These are phyloP conservation scores for Ooceraea biroi DNA, from an alignment of 1,140 invertebrate genomes.

Conservation along the genomic window DNA sequence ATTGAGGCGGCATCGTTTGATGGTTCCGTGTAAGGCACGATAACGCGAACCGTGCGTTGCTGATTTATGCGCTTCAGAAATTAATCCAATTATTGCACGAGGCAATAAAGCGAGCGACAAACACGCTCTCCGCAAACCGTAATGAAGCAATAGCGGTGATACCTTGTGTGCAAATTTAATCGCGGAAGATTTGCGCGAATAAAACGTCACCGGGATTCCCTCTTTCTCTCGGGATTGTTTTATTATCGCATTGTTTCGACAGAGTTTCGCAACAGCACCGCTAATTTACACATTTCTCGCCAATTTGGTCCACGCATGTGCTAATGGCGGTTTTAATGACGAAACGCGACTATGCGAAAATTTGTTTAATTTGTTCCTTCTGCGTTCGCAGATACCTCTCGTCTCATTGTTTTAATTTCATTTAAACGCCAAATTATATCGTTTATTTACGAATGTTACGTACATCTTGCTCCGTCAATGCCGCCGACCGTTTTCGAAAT, in stretches of 20 bases:
- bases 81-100: constrained; percentile 14
- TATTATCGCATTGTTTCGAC: constrained; percentile 12
- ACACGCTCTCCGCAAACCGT: neutral
- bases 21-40: neutral
- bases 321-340: neutral
- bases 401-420: neutral
- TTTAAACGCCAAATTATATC: neutral
- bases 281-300: neutral
- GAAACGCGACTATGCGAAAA: constrained; percentile 2
- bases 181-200: constrained; percentile 15
- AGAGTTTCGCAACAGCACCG: neutral
- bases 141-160: constrained; percentile 34
- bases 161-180: constrained; percentile 40
- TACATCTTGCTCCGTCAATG: no score
- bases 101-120: neutral
- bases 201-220: neutral
- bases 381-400: neutral
- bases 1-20: neutral
- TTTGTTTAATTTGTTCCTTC: neutral
- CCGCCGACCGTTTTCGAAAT: constrained; percentile 6
- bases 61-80: constrained; percentile 17
- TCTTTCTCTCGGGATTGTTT: constrained; percentile 13
- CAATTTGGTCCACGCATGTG: neutral
- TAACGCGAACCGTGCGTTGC: constrained; percentile 18
- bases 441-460: neutral